Conservation (phyloP, 2,797 vertebrate genomes). For the Siniperca scherzeri region DNA sequence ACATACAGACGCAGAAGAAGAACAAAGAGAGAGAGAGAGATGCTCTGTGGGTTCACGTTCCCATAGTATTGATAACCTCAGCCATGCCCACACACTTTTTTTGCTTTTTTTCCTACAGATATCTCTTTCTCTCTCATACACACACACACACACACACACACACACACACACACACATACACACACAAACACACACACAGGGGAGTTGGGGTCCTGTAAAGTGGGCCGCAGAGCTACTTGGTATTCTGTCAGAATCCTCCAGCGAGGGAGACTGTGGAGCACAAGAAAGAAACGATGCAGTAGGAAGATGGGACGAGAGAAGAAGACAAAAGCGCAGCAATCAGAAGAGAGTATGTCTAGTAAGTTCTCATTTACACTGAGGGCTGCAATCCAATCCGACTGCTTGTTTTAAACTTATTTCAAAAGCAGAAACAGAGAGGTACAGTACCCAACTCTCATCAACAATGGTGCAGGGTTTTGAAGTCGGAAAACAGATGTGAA, state of each 20-base stretch:
- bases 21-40: constrained; percentile 47
- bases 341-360: constrained; percentile 9
- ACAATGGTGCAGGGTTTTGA: constrained; percentile 20
- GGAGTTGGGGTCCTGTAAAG: constrained; percentile 78
- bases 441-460: background rate
- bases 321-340: constrained; percentile 65
- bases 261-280: constrained; percentile 56
- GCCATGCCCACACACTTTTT: constrained; percentile 51
- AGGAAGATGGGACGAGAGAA: constrained; percentile 53
- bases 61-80: constrained; percentile 65
- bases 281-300: constrained; percentile 59
- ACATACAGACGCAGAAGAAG: constrained; percentile 30
- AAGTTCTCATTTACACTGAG: constrained; percentile 39
- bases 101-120: constrained; percentile 11
- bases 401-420: constrained; percentile 30
- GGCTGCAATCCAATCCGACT: constrained; percentile 31
- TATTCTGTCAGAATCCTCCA: constrained; percentile 81
- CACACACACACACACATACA: constrained; percentile 26
- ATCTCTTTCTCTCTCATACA: constrained; percentile 15
- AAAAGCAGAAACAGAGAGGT: constrained; percentile 26
- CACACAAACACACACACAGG: constrained; percentile 29
- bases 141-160: constrained; percentile 22
- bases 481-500: constrained; percentile 45
- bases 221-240: constrained; percentile 82
- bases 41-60: constrained; percentile 54